Evolutionary conservation across 2,797 vertebrate genomes (phyloP), one percentile per base, ranked within the genome.

Genomic region (Scyliorhinus canicula): DNA sequence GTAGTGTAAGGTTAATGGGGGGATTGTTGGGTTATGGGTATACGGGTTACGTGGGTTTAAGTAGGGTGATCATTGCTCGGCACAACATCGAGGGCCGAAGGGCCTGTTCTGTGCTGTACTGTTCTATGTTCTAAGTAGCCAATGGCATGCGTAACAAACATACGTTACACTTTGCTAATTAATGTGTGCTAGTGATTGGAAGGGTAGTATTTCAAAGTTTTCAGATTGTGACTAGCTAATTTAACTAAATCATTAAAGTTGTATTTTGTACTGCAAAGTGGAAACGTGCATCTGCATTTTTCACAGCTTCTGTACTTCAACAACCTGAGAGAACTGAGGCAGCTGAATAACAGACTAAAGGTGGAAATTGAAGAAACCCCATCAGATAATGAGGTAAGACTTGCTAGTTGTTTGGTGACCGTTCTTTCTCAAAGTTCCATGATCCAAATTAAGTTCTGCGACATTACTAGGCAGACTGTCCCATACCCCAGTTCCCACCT

Each of bases 301-400:
- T 95, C 96, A 71, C 95, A 97, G 97, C 95, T 97, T 95, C 95
- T 95, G 19, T 97, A 97, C 96, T 97, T 97, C 95, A 96, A 95
- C 95, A 96, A 95, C 63, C 95, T 97, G 95, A 97, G 97, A 85
- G 96, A 96, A 95, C 95, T 97, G 95, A 96, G 97, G 95, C 94
- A 95, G n/a, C 82, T 97, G 90, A 96, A 97, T 84, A 96, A 96
- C 95, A 96, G 96, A 90, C 95, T 97, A 60, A 57, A 44, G 14
- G 96, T 96, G 95, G 96, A 97, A 95, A 95, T 96, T 71, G 65
- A 47, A 16, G 93, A 74, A 28, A 21, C 3, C 31, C 93, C 93
- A 52, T 94, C 67, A 26, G 93, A 71, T 94, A n/a, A 11, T 0
- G 93, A 94, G 67, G 93, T 94, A 55, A n/a, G 93, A 94, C 47